phyloP scores from a whole-genome alignment of 2,888 invertebrate species.

The Myopa tessellatipennis region DNA sequence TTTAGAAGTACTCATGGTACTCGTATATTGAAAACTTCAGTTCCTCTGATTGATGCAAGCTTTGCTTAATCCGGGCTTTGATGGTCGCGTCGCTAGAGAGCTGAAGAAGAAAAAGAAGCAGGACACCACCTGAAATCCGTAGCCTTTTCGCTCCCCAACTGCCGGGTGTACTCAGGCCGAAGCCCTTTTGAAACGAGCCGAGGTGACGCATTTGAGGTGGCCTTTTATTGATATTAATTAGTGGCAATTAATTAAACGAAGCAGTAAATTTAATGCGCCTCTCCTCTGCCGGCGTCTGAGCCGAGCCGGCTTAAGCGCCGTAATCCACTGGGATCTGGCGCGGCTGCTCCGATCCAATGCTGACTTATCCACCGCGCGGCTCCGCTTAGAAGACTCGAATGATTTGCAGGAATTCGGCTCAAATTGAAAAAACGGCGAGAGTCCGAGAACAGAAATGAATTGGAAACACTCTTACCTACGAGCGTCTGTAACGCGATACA shows the following conservation, averaged over 20 bases:
- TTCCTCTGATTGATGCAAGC: no score
- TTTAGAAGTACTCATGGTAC: no score
- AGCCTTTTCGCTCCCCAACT: neutral
- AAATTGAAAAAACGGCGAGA: neutral
- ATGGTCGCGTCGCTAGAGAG: no score
- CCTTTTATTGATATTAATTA: conserved; percentile 62
- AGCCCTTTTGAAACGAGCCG: neutral
- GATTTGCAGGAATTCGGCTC: conserved; percentile 31
- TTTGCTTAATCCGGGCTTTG: no score
- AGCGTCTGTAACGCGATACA: conserved; percentile 14
- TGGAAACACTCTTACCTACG: neutral
- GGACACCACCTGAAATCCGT: no score
- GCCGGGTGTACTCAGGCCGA: no score
- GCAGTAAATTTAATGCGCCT: conserved; percentile 60
- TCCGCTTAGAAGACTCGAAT: conserved; percentile 22
- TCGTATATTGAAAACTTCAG: no score
- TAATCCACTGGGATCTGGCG: conserved; percentile 25
- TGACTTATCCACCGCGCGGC: no score
- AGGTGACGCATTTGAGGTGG: conserved; percentile 26
- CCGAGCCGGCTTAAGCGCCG: conserved; percentile 17
- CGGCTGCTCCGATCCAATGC: neutral
- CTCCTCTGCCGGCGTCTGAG: neutral
- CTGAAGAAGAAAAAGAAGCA: no score
- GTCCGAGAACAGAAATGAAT: neutral
- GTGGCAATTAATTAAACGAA: conserved; percentile 61